These are phyloP conservation scores for Neostethus bicornis DNA, from an alignment of 2,797 vertebrate species.

Conservation along the genomic window DNA sequence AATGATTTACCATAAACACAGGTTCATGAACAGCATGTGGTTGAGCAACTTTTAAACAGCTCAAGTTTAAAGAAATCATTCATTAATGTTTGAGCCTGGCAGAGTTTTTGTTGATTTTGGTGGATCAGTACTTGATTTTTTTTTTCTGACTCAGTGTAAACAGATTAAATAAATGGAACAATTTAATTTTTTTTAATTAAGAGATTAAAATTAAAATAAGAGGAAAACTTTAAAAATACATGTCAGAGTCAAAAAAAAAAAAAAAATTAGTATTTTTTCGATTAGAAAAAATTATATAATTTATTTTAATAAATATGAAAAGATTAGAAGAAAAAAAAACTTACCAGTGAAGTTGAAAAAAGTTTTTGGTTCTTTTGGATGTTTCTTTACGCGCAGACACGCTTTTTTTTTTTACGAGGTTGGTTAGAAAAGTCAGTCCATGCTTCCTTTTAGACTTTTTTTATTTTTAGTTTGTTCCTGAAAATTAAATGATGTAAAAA, in stretches of 20 bases:
- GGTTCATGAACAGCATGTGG: slow-evolving; percentile 38
- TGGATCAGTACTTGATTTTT: slow-evolving; percentile 53
- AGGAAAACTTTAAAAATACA: too few relatives aligned
- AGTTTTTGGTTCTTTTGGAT: not conserved
- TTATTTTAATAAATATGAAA: too few relatives aligned
- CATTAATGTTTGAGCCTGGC: slow-evolving; percentile 72
- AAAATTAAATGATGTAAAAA: slow-evolving; percentile 1
- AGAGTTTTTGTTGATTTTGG: slow-evolving; percentile 34
- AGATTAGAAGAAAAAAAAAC: slow-evolving; percentile 16
- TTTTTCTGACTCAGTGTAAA: slow-evolving; percentile 9
- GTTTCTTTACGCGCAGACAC: not conserved
- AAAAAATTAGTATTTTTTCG: too few relatives aligned
- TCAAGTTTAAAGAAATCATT: slow-evolving; percentile 41
- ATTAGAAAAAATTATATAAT: too few relatives aligned
- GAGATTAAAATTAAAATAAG: too few relatives aligned
- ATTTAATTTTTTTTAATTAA: too few relatives aligned
- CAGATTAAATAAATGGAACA: not conserved
- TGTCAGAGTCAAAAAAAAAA: too few relatives aligned
- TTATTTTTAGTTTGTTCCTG: not conserved
- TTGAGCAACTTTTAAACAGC: slow-evolving; percentile 56
- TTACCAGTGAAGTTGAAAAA: slow-evolving; percentile 23
- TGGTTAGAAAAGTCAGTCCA: slow-evolving; percentile 45
- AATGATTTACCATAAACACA: slow-evolving; percentile 76
- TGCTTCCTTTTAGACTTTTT: not conserved
- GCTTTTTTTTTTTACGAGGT: not conserved